Conservation (phyloP, 2,113 vertebrate species). For the Centropristis striata region DNA sequence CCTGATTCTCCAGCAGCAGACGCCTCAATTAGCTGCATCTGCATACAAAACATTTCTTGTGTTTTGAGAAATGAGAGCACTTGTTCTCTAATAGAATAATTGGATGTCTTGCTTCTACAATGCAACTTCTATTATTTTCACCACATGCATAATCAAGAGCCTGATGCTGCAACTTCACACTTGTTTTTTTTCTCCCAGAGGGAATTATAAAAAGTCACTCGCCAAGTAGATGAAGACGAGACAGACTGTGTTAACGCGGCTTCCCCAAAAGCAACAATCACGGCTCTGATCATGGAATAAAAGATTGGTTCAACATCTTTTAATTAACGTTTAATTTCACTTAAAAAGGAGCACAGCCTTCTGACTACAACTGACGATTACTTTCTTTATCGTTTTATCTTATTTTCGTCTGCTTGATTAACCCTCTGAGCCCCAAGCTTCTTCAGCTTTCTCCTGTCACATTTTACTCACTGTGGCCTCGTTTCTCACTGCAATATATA, state of each 20-base stretch:
- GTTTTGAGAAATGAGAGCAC: background rate
- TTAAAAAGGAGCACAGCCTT: background rate
- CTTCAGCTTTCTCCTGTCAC: no score
- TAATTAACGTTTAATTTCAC: background rate
- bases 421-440: background rate
- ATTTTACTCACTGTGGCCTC: no score
- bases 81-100: constrained; percentile 28
- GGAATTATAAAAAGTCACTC: background rate
- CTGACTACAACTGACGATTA: background rate
- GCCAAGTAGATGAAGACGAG: background rate
- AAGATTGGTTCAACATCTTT: background rate
- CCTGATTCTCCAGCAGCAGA: background rate
- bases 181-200: background rate
- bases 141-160: constrained; percentile 8
- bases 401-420: background rate
- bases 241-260: background rate
- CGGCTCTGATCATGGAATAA: background rate
- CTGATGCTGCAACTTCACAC: background rate
- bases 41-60: background rate
- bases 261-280: background rate
- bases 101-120: constrained; percentile 11
- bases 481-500: no score
- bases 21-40: background rate
- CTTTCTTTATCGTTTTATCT: background rate
- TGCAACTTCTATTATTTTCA: constrained; percentile 19